Evolutionary conservation across 1,140 invertebrate species (phyloP).

Genomic region (Mycetomoellerius zeteki): DNA sequence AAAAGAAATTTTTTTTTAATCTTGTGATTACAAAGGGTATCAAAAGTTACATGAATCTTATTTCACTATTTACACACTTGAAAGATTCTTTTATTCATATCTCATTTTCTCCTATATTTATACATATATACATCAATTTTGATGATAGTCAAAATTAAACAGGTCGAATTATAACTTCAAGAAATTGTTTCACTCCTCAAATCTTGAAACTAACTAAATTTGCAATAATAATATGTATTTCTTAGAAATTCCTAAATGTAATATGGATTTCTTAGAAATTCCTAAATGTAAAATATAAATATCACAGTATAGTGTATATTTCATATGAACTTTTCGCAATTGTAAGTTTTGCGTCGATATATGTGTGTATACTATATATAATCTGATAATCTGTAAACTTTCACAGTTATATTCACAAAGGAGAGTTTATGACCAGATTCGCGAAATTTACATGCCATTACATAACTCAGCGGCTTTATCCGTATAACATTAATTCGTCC

Average conservation of each 20-base stretch:
- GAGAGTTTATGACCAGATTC: not conserved
- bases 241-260: not conserved
- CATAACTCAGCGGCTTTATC: not conserved
- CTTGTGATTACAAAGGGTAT: not conserved
- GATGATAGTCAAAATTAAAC: not conserved
- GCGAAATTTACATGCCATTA: not conserved
- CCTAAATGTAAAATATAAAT: conserved; percentile 1
- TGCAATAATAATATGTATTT: not conserved
- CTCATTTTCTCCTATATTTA: too few relatives aligned
- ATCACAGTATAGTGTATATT: not conserved
- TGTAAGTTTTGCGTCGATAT: not conserved
- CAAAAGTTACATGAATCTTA: not conserved
- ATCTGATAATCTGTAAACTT: conserved; percentile 9
- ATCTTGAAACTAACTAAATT: not conserved
- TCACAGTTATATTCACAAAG: not conserved
- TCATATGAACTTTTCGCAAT: not conserved
- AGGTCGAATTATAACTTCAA: not conserved
- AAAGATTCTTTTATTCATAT: too few relatives aligned
- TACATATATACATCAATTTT: not conserved
- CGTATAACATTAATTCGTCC: not conserved
- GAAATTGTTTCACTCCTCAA: not conserved
- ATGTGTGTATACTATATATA: not conserved
- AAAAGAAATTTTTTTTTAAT: not conserved
- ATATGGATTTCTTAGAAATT: not conserved
- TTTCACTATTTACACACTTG: not conserved